Evolutionary conservation across 2,113 vertebrate species (phyloP).

Genomic region (Carassius gibelio): DNA sequence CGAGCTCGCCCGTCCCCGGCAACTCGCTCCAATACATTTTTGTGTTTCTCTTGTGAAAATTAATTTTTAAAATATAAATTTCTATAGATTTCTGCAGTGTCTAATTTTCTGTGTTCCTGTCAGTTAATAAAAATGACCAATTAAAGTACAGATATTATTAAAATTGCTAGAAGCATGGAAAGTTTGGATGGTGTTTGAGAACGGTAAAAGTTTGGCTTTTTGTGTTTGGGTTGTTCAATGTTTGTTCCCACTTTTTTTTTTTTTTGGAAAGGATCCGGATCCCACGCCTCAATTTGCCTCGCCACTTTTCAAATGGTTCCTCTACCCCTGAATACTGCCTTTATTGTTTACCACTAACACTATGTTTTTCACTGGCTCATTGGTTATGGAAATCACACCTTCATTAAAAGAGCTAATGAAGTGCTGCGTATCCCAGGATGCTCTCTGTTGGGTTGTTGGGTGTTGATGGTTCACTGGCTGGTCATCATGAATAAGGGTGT

Average conservation of each 20-base stretch:
- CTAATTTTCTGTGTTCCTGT: not conserved
- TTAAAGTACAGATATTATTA: not conserved
- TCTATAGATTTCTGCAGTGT: not conserved
- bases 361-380: not conserved
- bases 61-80: too few species aligned
- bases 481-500: not conserved
- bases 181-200: not conserved
- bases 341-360: not conserved
- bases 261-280: not conserved
- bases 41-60: not conserved
- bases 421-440: constrained; percentile 6
- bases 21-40: too few species aligned
- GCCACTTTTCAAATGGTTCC: not conserved
- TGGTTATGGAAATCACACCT: not conserved
- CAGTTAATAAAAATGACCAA: not conserved
- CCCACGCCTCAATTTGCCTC: not conserved
- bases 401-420: constrained; percentile 37
- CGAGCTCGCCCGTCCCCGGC: too few species aligned
- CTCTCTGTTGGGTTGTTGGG: not conserved
- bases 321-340: not conserved
- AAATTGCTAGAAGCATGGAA: not conserved
- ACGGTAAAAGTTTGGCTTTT: not conserved
- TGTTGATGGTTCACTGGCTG: constrained; percentile 11
- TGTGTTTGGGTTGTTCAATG: not conserved
- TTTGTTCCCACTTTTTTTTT: not conserved